Evolutionary conservation across 1,140 invertebrate species (phyloP), one percentile per base, ranked within the genome.

Genomic region (Zaprionus camerounensis): DNA sequence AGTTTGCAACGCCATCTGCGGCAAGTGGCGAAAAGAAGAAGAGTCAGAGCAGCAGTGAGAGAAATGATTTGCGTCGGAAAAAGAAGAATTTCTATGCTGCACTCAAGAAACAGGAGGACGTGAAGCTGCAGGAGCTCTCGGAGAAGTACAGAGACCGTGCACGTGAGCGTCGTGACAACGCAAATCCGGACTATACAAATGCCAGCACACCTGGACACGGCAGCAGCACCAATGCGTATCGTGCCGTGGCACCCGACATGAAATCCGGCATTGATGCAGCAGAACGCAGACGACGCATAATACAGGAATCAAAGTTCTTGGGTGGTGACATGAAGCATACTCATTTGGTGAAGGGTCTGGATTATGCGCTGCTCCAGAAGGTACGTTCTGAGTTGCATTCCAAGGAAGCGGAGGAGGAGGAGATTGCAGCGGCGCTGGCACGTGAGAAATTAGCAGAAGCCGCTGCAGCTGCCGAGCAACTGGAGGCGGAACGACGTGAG

Each of bases 251-350:
- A 1, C 98, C 98, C 1, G 98, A 99, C 94, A 92, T 98, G 9
- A 99, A 99, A 92, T 97, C 97, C 44, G 96, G 97, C 57, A 95
- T 98, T 91, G 98, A 99, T 94, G 98, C 98, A 34, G 98, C 98
- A n/a, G 98, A 99, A 93, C 94, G 98, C 53, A 94, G 99, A 46
- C 95, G 98, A 38, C 97, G 99, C 92, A 96, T 99, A 94, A 99
- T 99, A 92, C 98, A 99, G 93, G 98, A 99, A 93, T 99, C 99
- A 0, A 99, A 99, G 94, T 99, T 98, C 94, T 97, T 99, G 94
- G 99, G 99, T 92, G 99, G 99, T 95, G 99, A 99, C 93, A 99
- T 99, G 97, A 98, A 99, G 81, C 99, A 99, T 91, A 99, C 99
- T 93, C 99, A 99, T 94, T 99, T 99, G 94, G 99, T 99, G 62